These are phyloP conservation scores for Stegophylla sp. DNA, from an alignment of 2,888 invertebrate genomes.

Conservation along the genomic window DNA sequence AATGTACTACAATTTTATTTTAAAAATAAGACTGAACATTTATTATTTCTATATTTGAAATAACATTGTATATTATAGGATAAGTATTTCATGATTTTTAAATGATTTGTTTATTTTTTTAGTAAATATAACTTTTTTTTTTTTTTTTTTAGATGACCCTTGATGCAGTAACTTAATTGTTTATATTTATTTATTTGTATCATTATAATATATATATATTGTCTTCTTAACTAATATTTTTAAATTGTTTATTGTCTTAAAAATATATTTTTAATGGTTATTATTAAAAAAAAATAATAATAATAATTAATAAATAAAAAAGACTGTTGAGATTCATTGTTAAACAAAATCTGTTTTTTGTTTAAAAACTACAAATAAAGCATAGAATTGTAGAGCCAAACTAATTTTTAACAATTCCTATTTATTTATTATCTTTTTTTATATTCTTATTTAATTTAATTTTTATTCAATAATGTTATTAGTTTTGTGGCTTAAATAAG, in stretches of 20 bases:
- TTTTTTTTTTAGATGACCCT: constrained; percentile 55
- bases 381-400: constrained; percentile 34
- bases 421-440: constrained; percentile 32
- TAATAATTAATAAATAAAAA: constrained; percentile 4
- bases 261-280: constrained; percentile 50
- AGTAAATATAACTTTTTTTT: neutral
- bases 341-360: constrained; percentile 40
- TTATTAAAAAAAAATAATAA: constrained; percentile 13
- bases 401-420: constrained; percentile 53
- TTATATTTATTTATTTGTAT: constrained; percentile 54
- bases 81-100: neutral
- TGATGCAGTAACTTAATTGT: constrained; percentile 47
- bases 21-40: neutral
- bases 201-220: constrained; percentile 38
- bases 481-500: constrained; percentile 43
- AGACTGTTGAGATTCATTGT: constrained; percentile 50
- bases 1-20: too few species aligned
- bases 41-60: neutral
- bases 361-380: constrained; percentile 38
- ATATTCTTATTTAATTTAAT: constrained; percentile 10
- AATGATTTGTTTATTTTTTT: neutral
- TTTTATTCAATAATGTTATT: constrained; percentile 25
- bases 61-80: neutral
- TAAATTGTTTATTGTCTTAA: constrained; percentile 43
- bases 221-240: constrained; percentile 56